Evolutionary conservation across 2,888 invertebrate species (phyloP), one percentile per base, ranked within the genome.

Genomic region (Ichneumoninae sp.): DNA sequence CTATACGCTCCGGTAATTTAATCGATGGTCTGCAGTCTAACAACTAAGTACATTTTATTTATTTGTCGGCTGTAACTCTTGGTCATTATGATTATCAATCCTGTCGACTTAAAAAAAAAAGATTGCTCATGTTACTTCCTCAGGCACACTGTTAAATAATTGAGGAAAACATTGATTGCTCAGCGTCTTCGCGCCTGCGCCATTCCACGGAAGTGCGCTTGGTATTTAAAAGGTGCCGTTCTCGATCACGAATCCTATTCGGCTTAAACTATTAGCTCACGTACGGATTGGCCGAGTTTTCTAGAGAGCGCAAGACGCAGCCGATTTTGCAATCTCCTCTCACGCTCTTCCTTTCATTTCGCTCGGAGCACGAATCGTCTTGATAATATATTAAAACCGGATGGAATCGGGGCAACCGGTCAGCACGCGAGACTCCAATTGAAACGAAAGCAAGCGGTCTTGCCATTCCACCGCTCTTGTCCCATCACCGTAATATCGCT

Each of bases 171-270:
- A 16, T 16, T 16, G 30, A 54, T 1, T 10, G 19, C 47, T 19
- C 33, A 50, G 22, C 52, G 16, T 68, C 52, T 52, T 73, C 22
- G 63, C 50, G 57, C 33, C 50, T n/a, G 33, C 26, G 30, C 68
- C 19, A 78, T 74, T 77, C 60, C 68, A 54, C 81, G 81, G 84
- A 84, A 84, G 81, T 77, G 80, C 44, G 57, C 47, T 81, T 77
- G 68, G 73, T 74, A 84, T 84, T 84, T 13, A 74, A 65, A 66
- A 54, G 36, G 57, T 22, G 22, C 57, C 63, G 57, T 82, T 60
- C 63, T 5, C 54, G 40, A 84, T 81, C 84, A 69, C 84, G 84
- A 63, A 65, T 73, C 77, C 81, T 73, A 60, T 47, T n/a, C 47
- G 6, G 44, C 57, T 44, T 75, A 63, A 83, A 81, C 40, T 66